Evolutionary conservation across 2,888 invertebrate genomes (phyloP).

Genomic region (Meteorus cinctellus): DNA sequence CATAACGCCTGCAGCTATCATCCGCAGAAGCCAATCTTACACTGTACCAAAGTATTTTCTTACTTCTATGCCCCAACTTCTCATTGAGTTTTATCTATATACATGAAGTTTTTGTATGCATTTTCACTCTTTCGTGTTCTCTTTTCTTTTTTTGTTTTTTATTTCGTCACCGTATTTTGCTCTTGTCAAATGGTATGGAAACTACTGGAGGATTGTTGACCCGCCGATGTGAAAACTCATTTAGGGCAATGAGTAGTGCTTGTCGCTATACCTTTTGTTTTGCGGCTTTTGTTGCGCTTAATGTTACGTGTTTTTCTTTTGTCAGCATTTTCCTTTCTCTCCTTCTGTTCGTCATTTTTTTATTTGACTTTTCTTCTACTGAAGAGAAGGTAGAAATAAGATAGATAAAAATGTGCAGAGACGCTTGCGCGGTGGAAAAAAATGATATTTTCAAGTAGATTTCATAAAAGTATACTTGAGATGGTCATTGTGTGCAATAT

Average conservation of each 20-base stretch:
- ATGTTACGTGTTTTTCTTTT: too few relatives aligned
- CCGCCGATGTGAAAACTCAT: not conserved
- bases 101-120: slow-evolving; percentile 30
- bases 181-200: not conserved
- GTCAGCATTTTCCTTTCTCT: not conserved
- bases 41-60: slow-evolving; percentile 56
- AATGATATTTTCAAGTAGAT: not conserved
- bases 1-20: slow-evolving; percentile 68
- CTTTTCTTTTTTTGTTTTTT: not conserved
- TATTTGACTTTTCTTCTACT: not conserved
- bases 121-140: slow-evolving; percentile 2
- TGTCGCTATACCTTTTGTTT: not conserved
- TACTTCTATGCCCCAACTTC: slow-evolving; percentile 39
- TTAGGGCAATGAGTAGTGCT: not conserved
- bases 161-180: not conserved
- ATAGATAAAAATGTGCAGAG: not conserved
- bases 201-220: not conserved
- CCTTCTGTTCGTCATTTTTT: not conserved
- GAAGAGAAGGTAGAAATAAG: not conserved
- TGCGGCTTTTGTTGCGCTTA: not conserved
- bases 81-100: slow-evolving; percentile 39
- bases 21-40: slow-evolving; percentile 70
- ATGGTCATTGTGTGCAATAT: not conserved
- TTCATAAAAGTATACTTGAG: not conserved
- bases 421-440: not conserved